Evolutionary conservation across 1,140 invertebrate genomes (phyloP).

Genomic region (Rhagoletis zephyria): DNA sequence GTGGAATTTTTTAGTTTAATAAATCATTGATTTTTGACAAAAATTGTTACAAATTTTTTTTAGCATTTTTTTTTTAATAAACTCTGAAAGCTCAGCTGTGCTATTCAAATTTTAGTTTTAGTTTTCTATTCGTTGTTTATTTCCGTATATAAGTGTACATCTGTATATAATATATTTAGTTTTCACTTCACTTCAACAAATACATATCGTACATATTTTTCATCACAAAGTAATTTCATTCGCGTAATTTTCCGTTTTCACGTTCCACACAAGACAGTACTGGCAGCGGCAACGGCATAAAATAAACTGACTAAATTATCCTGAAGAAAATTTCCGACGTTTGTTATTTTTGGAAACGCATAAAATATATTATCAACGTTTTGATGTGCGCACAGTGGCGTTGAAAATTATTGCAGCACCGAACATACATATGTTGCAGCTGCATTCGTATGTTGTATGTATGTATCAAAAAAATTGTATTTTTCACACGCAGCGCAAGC

Average conservation of each 20-base stretch:
- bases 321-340: slow-evolving; percentile 47
- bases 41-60: too few relatives aligned
- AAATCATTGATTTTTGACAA: too few relatives aligned
- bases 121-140: neutral
- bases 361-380: slow-evolving; percentile 37
- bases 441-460: neutral
- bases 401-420: slow-evolving; percentile 3
- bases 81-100: too few relatives aligned
- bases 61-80: too few relatives aligned
- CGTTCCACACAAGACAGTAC: neutral
- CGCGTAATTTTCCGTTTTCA: slow-evolving; percentile 36
- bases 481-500: neutral
- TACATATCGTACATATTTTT: neutral
- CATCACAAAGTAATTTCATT: neutral
- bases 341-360: slow-evolving; percentile 51
- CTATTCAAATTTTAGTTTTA: neutral
- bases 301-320: slow-evolving; percentile 38
- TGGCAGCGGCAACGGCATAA: slow-evolving; percentile 36
- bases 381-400: neutral
- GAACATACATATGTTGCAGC: neutral
- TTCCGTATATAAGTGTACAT: neutral
- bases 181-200: slow-evolving; percentile 10
- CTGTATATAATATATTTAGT: neutral
- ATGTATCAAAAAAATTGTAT: neutral
- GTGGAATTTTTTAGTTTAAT: too few relatives aligned